These are phyloP conservation scores for Melanostoma mellinum DNA, from an alignment of 2,888 invertebrate species.

Conservation along the genomic window DNA sequence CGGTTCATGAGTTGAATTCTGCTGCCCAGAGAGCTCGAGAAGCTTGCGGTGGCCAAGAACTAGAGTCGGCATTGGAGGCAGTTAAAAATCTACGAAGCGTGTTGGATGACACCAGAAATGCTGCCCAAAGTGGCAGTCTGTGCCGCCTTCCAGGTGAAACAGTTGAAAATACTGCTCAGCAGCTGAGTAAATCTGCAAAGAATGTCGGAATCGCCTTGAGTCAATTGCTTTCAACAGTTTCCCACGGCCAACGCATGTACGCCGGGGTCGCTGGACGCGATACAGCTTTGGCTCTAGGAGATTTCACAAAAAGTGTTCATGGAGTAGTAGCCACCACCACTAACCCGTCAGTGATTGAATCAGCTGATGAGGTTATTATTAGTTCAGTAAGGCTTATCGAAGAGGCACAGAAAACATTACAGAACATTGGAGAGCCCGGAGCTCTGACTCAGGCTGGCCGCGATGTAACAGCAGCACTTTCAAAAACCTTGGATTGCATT, in stretches of 20 bases:
- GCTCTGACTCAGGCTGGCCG: constrained; percentile 88
- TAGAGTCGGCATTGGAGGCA: constrained; percentile 93
- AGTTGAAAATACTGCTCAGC: constrained; percentile 83
- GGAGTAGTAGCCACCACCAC: constrained; percentile 89
- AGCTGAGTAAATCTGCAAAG: constrained; percentile 84
- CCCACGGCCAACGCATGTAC: constrained; percentile 90
- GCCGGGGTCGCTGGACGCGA: constrained; percentile 92
- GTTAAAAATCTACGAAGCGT: constrained; percentile 91
- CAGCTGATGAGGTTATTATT: constrained; percentile 90
- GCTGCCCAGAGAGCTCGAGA: constrained; percentile 87
- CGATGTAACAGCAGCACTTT: constrained; percentile 86
- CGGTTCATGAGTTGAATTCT: constrained; percentile 83
- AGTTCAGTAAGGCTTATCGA: constrained; percentile 90
- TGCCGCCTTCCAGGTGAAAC: constrained; percentile 94
- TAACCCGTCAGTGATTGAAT: constrained; percentile 85
- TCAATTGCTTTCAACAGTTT: constrained; percentile 92
- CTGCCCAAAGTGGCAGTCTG: constrained; percentile 88
- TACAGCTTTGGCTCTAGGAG: constrained; percentile 89
- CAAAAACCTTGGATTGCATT: constrained; percentile 89
- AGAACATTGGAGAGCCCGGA: constrained; percentile 79
- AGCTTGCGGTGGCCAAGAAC: constrained; percentile 91
- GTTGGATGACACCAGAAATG: constrained; percentile 90
- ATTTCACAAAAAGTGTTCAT: constrained; percentile 88
- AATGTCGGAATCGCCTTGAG: constrained; percentile 92
- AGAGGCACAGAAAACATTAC: constrained; percentile 87